Conservation (phyloP, 2,797 vertebrate genomes). For the Hydrophis major region DNA sequence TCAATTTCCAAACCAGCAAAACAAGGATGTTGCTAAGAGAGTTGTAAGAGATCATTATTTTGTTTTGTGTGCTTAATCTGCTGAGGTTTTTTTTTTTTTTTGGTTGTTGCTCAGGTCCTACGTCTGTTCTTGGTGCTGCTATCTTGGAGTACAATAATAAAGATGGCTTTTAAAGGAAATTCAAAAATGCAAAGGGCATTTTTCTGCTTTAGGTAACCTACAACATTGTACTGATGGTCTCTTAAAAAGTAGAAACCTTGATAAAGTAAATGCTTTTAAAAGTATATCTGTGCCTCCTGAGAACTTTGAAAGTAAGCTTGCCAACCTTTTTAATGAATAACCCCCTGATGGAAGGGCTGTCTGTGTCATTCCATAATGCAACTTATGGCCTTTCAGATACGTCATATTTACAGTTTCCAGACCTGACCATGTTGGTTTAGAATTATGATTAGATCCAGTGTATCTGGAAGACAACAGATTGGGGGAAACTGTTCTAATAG, state of each 20-base stretch:
- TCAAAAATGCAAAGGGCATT: not conserved
- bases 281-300: not conserved
- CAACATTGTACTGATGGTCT: not conserved
- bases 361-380: not conserved
- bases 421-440: not conserved
- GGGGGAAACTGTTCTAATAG: not conserved
- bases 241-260: not conserved
- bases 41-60: not conserved
- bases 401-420: not conserved
- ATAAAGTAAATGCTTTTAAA: not conserved
- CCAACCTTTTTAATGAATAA: not conserved
- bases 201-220: not conserved
- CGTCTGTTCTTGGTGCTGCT: not conserved
- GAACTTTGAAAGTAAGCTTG: not conserved
- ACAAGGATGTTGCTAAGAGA: not conserved
- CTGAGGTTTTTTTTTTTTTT: no score
- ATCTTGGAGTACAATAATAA: constrained; percentile 2
- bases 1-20: not conserved
- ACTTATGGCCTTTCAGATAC: not conserved
- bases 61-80: not conserved
- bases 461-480: not conserved
- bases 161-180: not conserved
- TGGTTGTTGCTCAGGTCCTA: not conserved
- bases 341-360: not conserved
- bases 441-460: not conserved